Evolutionary conservation across 2,113 vertebrate genomes (phyloP), one percentile per base, ranked within the genome.

Genomic region (Aegypius monachus): DNA sequence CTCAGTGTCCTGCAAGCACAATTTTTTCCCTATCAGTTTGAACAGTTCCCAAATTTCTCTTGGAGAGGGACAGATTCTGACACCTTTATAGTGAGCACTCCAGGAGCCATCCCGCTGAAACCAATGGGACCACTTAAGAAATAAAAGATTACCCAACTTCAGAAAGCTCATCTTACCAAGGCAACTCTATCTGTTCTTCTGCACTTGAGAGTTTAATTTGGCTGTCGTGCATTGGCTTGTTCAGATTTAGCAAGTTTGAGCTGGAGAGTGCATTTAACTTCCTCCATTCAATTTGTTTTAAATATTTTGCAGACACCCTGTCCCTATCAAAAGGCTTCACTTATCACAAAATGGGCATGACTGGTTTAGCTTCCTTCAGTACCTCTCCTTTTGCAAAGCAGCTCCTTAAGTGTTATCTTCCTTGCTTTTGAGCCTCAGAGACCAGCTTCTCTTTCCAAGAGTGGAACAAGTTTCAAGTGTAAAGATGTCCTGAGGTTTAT

Each of bases 181-280:
- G 13, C 18, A 93, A 16, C 8, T 74, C 38, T 21, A 5, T 17
- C 26, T 58, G 2, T 25, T 82, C 16, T 83, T 86, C 70, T 21
- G 40, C 15, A n/a, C 23, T 67, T 56, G 16, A 34, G 23, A 86
- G 10, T 59, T 87, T 55, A 40, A 48, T 90, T 71, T 72, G 40
- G 7, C 21, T 9, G 1, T 65, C 17, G 58, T 2, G 0, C 3
- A 2, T 59, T 50, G 26, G 8, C 32, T 50, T 59, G 7, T 67
- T 92, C 62, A 62, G 40, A 65, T 91, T 70, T 23, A 84, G 10
- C 8, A 63, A 50, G 38, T 67, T 78, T 31, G 3, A 47, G 53
- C n/a, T 71, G 80, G 26, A 84, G 13, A 62, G 11, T 1, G 4
- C 3, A 36, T 78, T 71, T 71, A 13, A 40, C 84, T 93, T 81